A percentile compares a stretch with the other conserved stretches of the same genome.
phyloP scores from a whole-genome alignment of 2,113 vertebrate species.

The Calyptommatus sinebrachiatus region DNA sequence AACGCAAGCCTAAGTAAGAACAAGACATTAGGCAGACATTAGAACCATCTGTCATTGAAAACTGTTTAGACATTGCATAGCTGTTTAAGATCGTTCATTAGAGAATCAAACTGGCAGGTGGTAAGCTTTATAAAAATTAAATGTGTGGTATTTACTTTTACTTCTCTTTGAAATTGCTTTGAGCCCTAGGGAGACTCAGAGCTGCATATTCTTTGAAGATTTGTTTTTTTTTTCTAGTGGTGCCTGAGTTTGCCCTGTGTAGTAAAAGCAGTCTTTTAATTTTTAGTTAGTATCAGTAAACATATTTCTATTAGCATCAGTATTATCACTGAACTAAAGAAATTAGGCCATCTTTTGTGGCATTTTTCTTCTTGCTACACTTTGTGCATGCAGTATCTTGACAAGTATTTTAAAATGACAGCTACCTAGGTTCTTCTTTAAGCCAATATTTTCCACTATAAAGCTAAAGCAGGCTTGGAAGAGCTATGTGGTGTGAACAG shows the following conservation, averaged over 20 bases:
- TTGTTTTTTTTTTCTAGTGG: slow-evolving; percentile 13
- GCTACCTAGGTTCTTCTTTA: neutral
- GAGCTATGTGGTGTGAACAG: neutral
- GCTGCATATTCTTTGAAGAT: slow-evolving; percentile 14
- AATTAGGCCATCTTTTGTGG: neutral
- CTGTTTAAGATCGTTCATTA: slow-evolving; percentile 8
- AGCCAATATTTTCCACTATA: neutral
- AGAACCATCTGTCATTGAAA: slow-evolving; percentile 26
- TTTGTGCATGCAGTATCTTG: too few relatives aligned
- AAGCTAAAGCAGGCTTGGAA: neutral
- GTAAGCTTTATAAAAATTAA: slow-evolving; percentile 39
- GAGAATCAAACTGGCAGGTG: slow-evolving; percentile 37
- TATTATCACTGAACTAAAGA: neutral
- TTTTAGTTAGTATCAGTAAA: neutral
- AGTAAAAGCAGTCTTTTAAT: neutral
- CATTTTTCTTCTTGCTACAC: too few relatives aligned
- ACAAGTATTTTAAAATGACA: neutral
- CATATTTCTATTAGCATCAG: neutral
- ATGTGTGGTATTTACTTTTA: slow-evolving; percentile 24
- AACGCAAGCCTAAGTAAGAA: neutral
- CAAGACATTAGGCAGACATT: slow-evolving; percentile 1
- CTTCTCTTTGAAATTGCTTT: slow-evolving; percentile 25
- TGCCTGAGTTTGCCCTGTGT: neutral
- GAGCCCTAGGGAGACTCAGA: neutral
- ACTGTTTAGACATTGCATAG: slow-evolving; percentile 2